Evolutionary conservation across 2,888 invertebrate species (phyloP).

Genomic region (Aelia acuminata): DNA sequence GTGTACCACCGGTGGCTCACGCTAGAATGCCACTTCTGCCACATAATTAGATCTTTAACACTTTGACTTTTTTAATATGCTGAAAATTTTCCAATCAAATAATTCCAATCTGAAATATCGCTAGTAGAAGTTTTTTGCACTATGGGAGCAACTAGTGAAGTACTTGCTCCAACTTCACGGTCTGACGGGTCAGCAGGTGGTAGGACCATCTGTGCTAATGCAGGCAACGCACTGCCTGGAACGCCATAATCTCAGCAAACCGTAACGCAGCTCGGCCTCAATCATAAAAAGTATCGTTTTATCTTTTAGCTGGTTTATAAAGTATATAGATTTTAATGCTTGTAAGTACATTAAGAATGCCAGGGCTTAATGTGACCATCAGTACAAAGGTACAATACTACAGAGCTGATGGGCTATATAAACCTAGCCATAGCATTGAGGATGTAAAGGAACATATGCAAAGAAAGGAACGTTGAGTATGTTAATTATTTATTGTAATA

Average conservation of each 20-base stretch:
- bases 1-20: too few species aligned
- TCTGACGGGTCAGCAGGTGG: not conserved
- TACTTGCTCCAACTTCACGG: slow-evolving; percentile 1
- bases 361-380: not conserved
- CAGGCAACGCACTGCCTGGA: slow-evolving; percentile 7
- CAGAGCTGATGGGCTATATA: not conserved
- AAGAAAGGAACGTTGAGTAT: too few species aligned
- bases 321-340: not conserved
- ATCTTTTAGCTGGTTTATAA: not conserved
- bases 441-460: too few species aligned
- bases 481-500: too few species aligned
- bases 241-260: slow-evolving; percentile 32
- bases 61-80: too few species aligned
- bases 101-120: not conserved
- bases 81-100: too few species aligned
- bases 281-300: not conserved
- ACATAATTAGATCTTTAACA: too few species aligned
- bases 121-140: not conserved
- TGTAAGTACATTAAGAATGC: not conserved
- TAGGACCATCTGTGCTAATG: slow-evolving; percentile 19
- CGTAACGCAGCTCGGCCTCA: not conserved
- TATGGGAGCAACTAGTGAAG: not conserved
- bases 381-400: too few species aligned
- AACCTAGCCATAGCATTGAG: not conserved
- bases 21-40: too few species aligned